phyloP scores from a whole-genome alignment of 2,113 vertebrate species.

The Gopherus flavomarginatus region DNA sequence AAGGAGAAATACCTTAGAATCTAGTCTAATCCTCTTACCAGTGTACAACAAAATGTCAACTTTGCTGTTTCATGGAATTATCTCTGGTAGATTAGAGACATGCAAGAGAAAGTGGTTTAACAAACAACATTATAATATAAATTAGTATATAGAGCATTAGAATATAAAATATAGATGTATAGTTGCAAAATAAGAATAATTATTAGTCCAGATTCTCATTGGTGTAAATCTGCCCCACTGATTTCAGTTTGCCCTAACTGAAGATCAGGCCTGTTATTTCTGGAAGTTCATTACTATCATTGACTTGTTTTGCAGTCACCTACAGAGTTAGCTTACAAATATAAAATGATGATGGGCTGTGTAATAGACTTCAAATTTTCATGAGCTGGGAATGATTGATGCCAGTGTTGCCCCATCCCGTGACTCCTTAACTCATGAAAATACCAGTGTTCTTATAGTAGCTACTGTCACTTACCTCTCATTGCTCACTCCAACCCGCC shows the following conservation, averaged over 20 bases:
- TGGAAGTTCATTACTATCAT: neutral
- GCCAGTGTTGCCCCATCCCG: neutral
- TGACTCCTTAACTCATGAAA: neutral
- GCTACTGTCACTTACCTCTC: conserved; percentile 3
- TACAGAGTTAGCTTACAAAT: neutral
- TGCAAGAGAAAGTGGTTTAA: neutral
- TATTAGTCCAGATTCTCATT: neutral
- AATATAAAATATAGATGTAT: neutral
- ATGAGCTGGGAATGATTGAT: neutral
- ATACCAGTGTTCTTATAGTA: neutral
- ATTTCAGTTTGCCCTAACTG: neutral
- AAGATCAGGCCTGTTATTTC: neutral
- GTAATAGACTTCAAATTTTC: neutral
- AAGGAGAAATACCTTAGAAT: neutral
- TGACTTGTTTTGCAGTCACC: neutral
- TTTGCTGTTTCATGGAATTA: neutral
- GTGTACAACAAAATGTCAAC: neutral
- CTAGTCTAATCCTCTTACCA: neutral
- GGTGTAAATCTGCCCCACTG: neutral
- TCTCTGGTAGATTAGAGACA: neutral
- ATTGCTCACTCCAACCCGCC: neutral
- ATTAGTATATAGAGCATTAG: neutral
- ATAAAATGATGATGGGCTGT: neutral
- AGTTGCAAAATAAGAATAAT: neutral
- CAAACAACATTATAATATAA: neutral